Base-by-base conservation (phyloP, 23 tunicate species). In the Trididemnum clinides region DNA sequence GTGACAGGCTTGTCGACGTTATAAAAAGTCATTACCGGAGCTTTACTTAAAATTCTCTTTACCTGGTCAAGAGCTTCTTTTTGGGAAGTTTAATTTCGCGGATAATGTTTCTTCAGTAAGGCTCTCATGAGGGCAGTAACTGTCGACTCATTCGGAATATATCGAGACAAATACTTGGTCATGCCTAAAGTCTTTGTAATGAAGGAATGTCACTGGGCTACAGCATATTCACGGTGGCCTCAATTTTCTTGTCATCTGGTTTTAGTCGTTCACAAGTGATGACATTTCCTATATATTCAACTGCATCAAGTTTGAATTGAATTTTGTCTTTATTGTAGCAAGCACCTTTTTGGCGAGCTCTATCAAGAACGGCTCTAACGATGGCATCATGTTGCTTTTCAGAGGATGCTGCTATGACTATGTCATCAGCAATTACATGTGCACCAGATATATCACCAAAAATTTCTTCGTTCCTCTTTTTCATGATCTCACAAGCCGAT, bases 141-240 rank as follows among this genome's bases (percentile, higher is more conserved):
- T 12, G 34, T 51, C 28, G 83, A 78, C 35, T 78, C 83, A 34
- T 78, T 78, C 15, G 83, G 83, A 18, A 78, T 82, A 22, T 63
- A 82, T 37, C 38, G 74, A 2, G 83, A 51, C 20, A 78, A 35
- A 26, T 50, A 78, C 28, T 51, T 78, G 22, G 66, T 51, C 70
- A 62, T 62, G 25, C 70, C 70, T 23, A 62, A 20, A 62, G n/a
- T 5, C 25, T 18, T 62, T 62, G 70, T 12, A 62, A 23, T 18
- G 70, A 62, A 5, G 15, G n/a, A 18, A 12, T 21, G 39, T 71
- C 77, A 7, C 15, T 27, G 18, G 77, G 39, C 12, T 32, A 6
- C 10, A 39, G 77, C 77, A 71, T 71, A 18, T 62, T 23, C 6
- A 62, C 70, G n/a, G n/a, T 62, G 19, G 77, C 77, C 6, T 28